A percentile compares a stretch with the other conserved stretches of the same genome.
phyloP scores from a whole-genome alignment of 2,113 vertebrate species.

The Panthera leo region DNA sequence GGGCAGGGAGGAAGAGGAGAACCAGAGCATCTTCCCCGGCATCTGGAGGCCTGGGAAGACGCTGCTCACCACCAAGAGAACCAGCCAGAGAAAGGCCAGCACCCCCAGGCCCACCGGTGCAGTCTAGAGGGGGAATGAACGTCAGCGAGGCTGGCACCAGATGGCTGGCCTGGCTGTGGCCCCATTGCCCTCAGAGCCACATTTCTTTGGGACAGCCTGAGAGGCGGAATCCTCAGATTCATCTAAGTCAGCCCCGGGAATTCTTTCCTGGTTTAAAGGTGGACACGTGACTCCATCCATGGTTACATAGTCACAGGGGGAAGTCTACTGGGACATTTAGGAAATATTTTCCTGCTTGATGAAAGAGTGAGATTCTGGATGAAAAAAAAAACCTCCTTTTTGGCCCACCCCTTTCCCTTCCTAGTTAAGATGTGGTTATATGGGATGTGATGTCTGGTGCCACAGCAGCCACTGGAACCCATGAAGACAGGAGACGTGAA shows the following conservation, averaged over 20 bases:
- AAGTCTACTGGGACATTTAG: neutral
- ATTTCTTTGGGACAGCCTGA: neutral
- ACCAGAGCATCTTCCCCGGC: neutral
- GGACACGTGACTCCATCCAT: too few relatives aligned
- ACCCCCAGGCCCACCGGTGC: neutral
- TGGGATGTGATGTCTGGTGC: neutral
- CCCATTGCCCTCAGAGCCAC: neutral
- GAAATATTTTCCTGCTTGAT: neutral
- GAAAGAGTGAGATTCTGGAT: neutral
- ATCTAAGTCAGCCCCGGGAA: neutral
- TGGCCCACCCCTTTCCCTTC: neutral
- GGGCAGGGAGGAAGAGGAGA: neutral
- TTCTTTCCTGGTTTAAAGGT: neutral
- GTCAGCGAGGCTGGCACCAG: neutral
- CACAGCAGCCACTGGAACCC: neutral
- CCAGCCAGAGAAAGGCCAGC: neutral
- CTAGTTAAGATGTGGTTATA: neutral
- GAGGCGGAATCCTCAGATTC: neutral
- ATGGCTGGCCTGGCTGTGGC: neutral
- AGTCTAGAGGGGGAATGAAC: neutral
- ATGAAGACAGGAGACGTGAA: neutral
- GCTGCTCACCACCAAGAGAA: neutral
- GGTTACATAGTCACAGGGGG: neutral
- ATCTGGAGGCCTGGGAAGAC: neutral
- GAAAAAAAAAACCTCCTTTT: neutral